Percentiles rank a stretch among this genome's conserved stretches.
phyloP scores from a whole-genome alignment of 2,113 vertebrate genomes.

The Trachemys scripta region DNA sequence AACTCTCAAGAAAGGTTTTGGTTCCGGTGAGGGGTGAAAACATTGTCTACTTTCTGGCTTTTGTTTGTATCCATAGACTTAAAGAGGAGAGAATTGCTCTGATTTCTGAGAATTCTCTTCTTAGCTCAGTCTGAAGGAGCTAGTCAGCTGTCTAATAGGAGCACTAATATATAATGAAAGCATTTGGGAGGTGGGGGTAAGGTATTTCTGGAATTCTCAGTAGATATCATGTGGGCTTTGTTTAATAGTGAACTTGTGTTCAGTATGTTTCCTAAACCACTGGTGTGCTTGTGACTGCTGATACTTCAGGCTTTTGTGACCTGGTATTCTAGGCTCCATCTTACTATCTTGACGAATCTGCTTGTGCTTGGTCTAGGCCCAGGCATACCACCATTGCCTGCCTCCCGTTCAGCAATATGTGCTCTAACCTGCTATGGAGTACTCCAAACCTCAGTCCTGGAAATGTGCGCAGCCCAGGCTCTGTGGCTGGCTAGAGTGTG shows the following conservation, averaged over 20 bases:
- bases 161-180: background rate
- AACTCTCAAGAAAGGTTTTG: background rate
- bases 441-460: background rate
- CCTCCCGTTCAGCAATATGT: background rate
- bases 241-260: background rate
- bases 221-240: background rate
- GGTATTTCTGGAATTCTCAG: background rate
- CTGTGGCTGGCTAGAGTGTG: background rate
- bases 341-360: background rate
- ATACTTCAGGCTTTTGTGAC: background rate
- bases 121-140: background rate
- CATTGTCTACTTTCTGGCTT: background rate
- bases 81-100: background rate
- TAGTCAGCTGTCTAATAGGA: background rate
- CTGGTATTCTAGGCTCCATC: background rate
- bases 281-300: background rate
- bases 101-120: background rate
- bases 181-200: background rate
- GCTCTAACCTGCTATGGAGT: background rate
- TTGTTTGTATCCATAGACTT: background rate
- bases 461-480: background rate
- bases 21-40: background rate
- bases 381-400: background rate
- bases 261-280: background rate
- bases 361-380: background rate